A percentile compares a stretch with the other conserved stretches of the same genome.
Conservation (phyloP, 2,797 vertebrate species). For the Helicolenus hilgendorfi region DNA sequence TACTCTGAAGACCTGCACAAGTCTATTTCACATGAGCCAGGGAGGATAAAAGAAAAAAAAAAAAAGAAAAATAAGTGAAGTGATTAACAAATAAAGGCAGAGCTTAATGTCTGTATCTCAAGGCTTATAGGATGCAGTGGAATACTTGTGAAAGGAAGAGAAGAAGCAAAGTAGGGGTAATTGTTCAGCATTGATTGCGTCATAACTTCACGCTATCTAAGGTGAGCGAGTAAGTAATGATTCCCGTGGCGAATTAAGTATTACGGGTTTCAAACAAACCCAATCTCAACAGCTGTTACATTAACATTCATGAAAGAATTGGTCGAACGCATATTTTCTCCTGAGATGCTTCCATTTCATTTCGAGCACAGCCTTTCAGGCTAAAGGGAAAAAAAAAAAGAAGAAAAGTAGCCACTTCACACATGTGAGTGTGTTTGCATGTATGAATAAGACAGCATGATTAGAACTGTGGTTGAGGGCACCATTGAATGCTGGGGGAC, state of each 20-base stretch:
- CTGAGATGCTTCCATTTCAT: slow-evolving; percentile 33
- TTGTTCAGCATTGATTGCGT: slow-evolving; percentile 41
- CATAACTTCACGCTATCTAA: slow-evolving; percentile 16
- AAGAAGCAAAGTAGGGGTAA: slow-evolving; percentile 22
- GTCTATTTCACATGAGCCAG: slow-evolving; percentile 13
- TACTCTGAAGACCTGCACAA: slow-evolving; percentile 20
- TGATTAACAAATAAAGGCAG: slow-evolving; percentile 30
- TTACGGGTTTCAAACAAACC: slow-evolving; percentile 21
- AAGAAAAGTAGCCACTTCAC: slow-evolving; percentile 19
- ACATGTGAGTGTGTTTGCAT: neutral
- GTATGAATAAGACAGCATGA: slow-evolving; percentile 16
- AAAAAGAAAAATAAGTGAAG: neutral
- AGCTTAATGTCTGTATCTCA: slow-evolving; percentile 18
- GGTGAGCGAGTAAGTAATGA: slow-evolving; percentile 8
- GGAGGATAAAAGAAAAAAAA: neutral
- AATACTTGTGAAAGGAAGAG: slow-evolving; percentile 20
- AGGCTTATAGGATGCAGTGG: neutral
- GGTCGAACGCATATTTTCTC: slow-evolving; percentile 18
- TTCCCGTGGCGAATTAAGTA: slow-evolving; percentile 25
- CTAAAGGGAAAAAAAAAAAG: neutral
- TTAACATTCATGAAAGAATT: slow-evolving; percentile 55
- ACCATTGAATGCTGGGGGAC: slow-evolving; percentile 5
- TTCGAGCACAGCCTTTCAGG: slow-evolving; percentile 15
- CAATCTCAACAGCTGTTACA: slow-evolving; percentile 20
- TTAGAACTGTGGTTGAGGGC: neutral